These are phyloP conservation scores for Drosophila nebulosa DNA, from an alignment of 1,140 invertebrate species.

Conservation along the genomic window DNA sequence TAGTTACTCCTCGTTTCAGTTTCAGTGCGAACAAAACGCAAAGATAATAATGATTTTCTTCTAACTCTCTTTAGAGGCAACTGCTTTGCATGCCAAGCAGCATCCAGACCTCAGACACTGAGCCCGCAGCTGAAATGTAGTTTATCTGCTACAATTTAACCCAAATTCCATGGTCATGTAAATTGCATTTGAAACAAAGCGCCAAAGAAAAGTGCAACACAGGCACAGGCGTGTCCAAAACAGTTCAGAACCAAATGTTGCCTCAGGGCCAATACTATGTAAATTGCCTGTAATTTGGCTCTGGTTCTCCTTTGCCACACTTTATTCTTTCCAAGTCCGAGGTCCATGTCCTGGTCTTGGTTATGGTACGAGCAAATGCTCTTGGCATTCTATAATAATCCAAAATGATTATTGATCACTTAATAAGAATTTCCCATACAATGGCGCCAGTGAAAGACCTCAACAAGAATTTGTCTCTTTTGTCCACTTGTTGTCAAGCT, in stretches of 20 bases:
- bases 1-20: conserved; percentile 2
- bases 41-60: conserved; percentile 64
- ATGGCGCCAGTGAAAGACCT: conserved; percentile 53
- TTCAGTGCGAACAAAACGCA: neutral
- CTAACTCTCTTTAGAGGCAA: conserved; percentile 10
- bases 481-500: conserved; percentile 19
- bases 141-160: conserved; percentile 77
- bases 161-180: conserved; percentile 66
- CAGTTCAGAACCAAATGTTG: conserved; percentile 32
- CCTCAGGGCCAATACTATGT: conserved; percentile 47
- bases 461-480: conserved; percentile 16
- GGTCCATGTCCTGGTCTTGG: neutral
- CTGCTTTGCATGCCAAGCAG: conserved; percentile 26
- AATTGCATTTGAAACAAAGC: conserved; percentile 72
- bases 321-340: conserved; percentile 30
- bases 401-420: conserved; percentile 79
- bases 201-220: conserved; percentile 55
- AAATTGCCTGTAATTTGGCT: conserved; percentile 75
- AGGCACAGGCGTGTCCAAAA: conserved; percentile 44
- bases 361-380: conserved; percentile 36
- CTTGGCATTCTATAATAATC: conserved; percentile 61
- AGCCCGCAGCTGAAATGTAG: conserved; percentile 56
- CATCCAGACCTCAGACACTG: no score
- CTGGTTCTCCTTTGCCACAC: conserved; percentile 48
- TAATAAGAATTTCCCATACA: conserved; percentile 70